Conservation (phyloP, 2,888 invertebrate genomes). For the Hermaeophaga mercurialis region DNA sequence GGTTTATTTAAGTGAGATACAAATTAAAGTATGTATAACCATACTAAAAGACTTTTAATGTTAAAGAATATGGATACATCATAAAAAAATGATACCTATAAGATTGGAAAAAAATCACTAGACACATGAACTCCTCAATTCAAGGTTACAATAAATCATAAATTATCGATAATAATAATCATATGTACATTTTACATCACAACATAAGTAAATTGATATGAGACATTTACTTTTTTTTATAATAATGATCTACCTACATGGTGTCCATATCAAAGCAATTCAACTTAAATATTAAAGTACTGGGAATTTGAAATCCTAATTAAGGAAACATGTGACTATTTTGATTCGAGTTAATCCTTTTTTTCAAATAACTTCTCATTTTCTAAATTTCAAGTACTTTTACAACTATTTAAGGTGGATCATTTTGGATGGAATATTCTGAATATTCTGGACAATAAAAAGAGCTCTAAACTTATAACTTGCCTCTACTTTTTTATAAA, state of each 20-base stretch:
- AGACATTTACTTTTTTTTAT: slow-evolving; percentile 41
- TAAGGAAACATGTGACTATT: too few species aligned
- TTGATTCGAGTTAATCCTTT: too few species aligned
- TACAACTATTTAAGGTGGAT: background rate
- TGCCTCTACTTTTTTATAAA: slow-evolving; percentile 44
- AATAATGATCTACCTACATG: slow-evolving; percentile 12
- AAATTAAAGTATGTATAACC: slow-evolving; percentile 55
- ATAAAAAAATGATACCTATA: slow-evolving; percentile 30
- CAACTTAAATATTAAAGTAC: background rate
- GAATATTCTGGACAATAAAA: slow-evolving; percentile 32
- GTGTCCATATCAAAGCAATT: background rate
- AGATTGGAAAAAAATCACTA: slow-evolving; percentile 17
- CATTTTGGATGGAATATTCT: background rate
- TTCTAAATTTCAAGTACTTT: background rate
- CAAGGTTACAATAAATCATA: slow-evolving; percentile 17
- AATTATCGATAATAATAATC: slow-evolving; percentile 33
- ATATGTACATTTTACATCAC: slow-evolving; percentile 51
- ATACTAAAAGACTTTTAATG: slow-evolving; percentile 45
- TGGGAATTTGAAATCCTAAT: too few species aligned
- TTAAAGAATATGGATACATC: slow-evolving; percentile 38
- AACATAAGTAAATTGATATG: slow-evolving; percentile 48
- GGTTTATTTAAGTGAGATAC: slow-evolving; percentile 39
- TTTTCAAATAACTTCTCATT: background rate
- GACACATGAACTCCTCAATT: slow-evolving; percentile 15
- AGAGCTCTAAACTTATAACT: slow-evolving; percentile 43